A percentile compares a stretch with the other conserved stretches of the same genome.
These are phyloP conservation scores for Calyptommatus sinebrachiatus DNA, from an alignment of 2,113 vertebrate genomes.

Conservation along the genomic window DNA sequence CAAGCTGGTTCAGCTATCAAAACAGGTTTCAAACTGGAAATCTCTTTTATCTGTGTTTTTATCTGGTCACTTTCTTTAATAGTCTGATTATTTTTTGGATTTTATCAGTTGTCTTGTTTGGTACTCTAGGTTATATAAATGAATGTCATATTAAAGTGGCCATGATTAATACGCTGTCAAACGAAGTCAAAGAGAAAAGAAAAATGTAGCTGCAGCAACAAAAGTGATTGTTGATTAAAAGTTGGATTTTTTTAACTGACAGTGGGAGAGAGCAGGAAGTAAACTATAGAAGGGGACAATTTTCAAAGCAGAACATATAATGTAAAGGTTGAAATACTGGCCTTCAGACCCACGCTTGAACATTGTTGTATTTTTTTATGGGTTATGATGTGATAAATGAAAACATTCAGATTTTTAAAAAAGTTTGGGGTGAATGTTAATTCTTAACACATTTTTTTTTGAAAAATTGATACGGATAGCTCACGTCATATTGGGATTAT, in stretches of 20 bases:
- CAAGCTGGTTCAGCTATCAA: neutral
- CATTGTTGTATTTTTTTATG: neutral
- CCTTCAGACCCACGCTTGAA: neutral
- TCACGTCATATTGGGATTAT: too few relatives aligned
- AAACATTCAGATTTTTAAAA: too few relatives aligned
- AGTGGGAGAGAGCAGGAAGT: neutral
- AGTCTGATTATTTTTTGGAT: neutral
- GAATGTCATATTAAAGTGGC: neutral
- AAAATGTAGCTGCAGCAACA: neutral
- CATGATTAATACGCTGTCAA: neutral
- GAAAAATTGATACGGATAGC: neutral
- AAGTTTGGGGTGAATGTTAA: neutral
- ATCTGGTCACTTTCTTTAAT: neutral
- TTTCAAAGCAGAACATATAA: neutral
- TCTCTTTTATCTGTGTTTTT: neutral
- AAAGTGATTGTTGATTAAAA: neutral
- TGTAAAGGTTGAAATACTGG: neutral
- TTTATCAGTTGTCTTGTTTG: neutral
- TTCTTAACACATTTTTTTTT: neutral
- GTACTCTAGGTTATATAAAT: too few relatives aligned
- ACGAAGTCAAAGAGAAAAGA: neutral
- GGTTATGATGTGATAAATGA: too few relatives aligned
- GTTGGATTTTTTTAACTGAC: neutral
- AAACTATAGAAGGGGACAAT: neutral
- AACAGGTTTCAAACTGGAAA: neutral